These are phyloP conservation scores for Herminia tarsipennalis DNA, from an alignment of 2,888 invertebrate genomes.

Conservation along the genomic window DNA sequence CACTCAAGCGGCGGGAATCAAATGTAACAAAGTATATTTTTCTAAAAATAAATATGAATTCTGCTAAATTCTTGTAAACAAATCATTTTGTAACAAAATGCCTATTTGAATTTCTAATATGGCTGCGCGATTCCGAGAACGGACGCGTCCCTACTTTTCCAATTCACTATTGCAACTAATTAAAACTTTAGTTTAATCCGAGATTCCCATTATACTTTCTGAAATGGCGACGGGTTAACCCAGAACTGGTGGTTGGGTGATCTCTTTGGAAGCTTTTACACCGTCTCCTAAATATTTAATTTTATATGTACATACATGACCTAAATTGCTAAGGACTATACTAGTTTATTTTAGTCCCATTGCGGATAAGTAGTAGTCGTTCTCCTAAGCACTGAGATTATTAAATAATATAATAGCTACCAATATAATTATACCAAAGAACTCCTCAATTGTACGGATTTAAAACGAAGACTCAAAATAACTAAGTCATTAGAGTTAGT, in stretches of 20 bases:
- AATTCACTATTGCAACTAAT: conserved; percentile 82
- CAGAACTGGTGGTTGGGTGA: conserved; percentile 53
- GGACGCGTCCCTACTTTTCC: conserved; percentile 63
- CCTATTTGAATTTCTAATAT: conserved; percentile 66
- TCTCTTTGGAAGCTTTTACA: conserved; percentile 48
- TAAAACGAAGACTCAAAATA: no score
- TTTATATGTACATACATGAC: neutral
- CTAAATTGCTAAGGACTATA: neutral
- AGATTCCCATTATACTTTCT: conserved; percentile 80
- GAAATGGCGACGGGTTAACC: conserved; percentile 71
- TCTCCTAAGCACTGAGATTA: no score
- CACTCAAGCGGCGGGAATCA: no score
- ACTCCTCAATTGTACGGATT: no score
- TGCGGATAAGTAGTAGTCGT: no score
- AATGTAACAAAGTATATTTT: no score
- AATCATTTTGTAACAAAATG: no score
- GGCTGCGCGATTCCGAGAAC: conserved; percentile 56
- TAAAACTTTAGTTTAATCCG: conserved; percentile 82
- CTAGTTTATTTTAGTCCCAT: neutral
- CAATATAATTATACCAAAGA: no score
- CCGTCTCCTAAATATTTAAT: conserved; percentile 23
- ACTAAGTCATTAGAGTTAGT: no score
- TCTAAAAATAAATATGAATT: no score
- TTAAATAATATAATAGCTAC: no score
- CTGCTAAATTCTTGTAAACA: no score